phyloP scores from a whole-genome alignment of 2,888 invertebrate species.

The Antheraea assamensis region DNA sequence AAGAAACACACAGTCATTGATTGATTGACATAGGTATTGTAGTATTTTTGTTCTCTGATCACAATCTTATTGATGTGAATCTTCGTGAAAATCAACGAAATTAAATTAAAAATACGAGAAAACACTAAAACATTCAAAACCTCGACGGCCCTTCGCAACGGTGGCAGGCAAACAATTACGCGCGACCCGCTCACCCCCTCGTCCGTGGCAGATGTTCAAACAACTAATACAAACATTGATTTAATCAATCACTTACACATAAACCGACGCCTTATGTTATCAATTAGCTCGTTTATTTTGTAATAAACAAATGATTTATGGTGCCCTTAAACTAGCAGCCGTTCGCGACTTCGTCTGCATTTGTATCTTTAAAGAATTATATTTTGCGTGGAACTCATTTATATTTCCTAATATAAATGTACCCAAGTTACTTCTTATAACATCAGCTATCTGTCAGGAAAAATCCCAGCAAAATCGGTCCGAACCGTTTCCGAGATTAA shows the following conservation, averaged over 20 bases:
- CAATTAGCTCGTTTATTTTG: constrained; percentile 7
- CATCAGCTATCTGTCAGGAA: too few species aligned
- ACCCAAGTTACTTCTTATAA: too few species aligned
- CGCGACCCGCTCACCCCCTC: constrained; percentile 32
- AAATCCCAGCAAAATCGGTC: too few species aligned
- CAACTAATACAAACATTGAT: constrained; percentile 43
- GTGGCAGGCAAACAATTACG: background rate
- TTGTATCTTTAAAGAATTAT: too few species aligned
- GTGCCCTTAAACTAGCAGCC: background rate
- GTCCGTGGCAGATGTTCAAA: constrained; percentile 68
- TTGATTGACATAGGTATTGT: too few species aligned
- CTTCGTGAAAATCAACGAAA: background rate
- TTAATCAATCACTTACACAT: constrained; percentile 45
- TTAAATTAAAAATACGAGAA: background rate
- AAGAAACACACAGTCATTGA: too few species aligned
- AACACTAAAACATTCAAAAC: background rate
- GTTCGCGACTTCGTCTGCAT: too few species aligned
- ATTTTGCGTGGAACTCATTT: too few species aligned
- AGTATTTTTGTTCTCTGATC: too few species aligned
- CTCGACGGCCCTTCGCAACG: background rate
- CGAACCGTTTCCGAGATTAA: too few species aligned
- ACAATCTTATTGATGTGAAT: too few species aligned
- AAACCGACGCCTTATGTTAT: constrained; percentile 8
- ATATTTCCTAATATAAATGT: too few species aligned
- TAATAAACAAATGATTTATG: background rate